Evolutionary conservation across 2,888 invertebrate genomes (phyloP).

Genomic region (Tiliacea aurago): DNA sequence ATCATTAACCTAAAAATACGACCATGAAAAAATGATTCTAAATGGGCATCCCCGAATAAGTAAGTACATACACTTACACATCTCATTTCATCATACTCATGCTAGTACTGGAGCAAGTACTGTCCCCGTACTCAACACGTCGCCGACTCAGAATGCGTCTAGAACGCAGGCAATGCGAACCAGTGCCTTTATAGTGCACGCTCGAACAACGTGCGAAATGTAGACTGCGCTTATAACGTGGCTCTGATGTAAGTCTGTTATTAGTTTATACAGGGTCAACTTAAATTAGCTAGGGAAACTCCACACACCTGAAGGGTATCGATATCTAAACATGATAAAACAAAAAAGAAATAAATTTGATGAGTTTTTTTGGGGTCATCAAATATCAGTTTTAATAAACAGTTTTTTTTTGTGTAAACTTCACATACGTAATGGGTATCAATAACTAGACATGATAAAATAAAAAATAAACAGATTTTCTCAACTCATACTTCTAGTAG

Average conservation of each 20-base stretch:
- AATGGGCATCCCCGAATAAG: background rate
- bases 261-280: slow-evolving; percentile 22
- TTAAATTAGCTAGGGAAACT: too few species aligned
- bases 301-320: too few species aligned
- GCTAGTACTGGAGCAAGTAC: slow-evolving; percentile 49
- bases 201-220: slow-evolving; percentile 67
- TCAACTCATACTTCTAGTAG: too few species aligned
- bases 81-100: background rate
- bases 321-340: too few species aligned
- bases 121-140: slow-evolving; percentile 47
- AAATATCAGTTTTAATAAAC: too few species aligned
- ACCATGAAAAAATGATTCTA: background rate
- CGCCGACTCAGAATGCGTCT: slow-evolving; percentile 66
- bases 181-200: slow-evolving; percentile 63
- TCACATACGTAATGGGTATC: too few species aligned
- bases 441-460: too few species aligned
- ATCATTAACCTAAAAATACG: background rate
- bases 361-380: too few species aligned
- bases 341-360: too few species aligned
- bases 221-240: slow-evolving; percentile 57
- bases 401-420: too few species aligned
- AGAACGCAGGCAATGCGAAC: slow-evolving; percentile 58
- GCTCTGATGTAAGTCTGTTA: slow-evolving; percentile 51
- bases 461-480: too few species aligned
- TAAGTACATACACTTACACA: background rate